Evolutionary conservation across 2,797 vertebrate genomes (phyloP), one percentile per base, ranked within the genome.

Genomic region (Neosalanx taihuensis): DNA sequence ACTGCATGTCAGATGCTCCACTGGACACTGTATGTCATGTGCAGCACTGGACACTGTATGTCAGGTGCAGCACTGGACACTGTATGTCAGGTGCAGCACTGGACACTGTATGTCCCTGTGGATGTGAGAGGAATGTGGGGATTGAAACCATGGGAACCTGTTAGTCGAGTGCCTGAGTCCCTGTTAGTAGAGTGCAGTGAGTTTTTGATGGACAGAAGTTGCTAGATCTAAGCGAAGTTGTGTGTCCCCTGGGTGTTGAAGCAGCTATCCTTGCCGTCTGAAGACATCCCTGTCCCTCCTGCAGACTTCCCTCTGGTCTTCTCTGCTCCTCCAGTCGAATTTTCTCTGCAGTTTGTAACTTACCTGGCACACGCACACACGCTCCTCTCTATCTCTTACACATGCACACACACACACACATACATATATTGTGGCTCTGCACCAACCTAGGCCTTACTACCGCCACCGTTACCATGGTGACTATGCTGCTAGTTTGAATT

Each of bases 401-500:
- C 64, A 33, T n/a, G 41, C 30, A 30, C 69, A 76, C 64, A 35
- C 61, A 78, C 35, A 69, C 53, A 72, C 71, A 46, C 58, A 66
- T 58, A 78, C 65, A 75, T 75, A 71, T 81, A 85, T 78, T 75
- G 71, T 77, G 74, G 85, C 84, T 84, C 87, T 90, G 90, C 90
- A 89, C 90, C 83, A 89, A 89, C 88, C 83, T 66, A 89, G 85
- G 87, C 90, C 86, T 90, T 87, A 89, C 90, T 92, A 86, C 90
- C 91, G 89, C 89, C 90, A 86, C 85, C 80, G 93, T 94, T 93
- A 82, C 92, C 90, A 94, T 94, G 91, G 92, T 88, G 90, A 93
- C 93, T 88, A 90, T 89, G 89, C 89, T 92, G 89, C 91, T 93
- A 86, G 90, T 93, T 92, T 92, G 90, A 93, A 92, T 93, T 89